These are phyloP conservation scores for Chrysomallon squamiferum DNA, from an alignment of 1,140 invertebrate genomes.

Conservation along the genomic window DNA sequence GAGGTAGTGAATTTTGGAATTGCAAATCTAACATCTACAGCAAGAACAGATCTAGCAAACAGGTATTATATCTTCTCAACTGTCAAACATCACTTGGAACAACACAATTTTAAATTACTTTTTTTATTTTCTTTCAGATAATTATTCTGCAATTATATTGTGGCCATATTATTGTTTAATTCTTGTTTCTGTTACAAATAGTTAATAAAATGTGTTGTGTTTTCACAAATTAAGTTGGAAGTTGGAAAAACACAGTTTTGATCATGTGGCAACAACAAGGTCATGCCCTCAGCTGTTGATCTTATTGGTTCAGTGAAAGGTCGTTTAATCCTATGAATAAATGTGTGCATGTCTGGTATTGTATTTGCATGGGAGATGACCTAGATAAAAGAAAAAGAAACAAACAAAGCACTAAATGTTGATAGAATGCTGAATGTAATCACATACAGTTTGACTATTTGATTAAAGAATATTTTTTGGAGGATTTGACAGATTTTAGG, in stretches of 20 bases:
- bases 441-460: too few species aligned
- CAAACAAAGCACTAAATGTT: too few species aligned
- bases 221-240: background rate
- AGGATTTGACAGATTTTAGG: too few species aligned
- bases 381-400: too few species aligned
- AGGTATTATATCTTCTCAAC: slow-evolving; percentile 60
- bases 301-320: too few species aligned
- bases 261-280: too few species aligned
- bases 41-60: slow-evolving; percentile 73
- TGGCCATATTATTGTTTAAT: background rate
- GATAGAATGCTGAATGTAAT: too few species aligned
- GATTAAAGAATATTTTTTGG: too few species aligned
- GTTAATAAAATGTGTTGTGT: background rate
- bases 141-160: background rate
- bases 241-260: background rate
- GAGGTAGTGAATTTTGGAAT: slow-evolving; percentile 72
- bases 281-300: too few species aligned
- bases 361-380: too few species aligned
- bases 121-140: background rate
- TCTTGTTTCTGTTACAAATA: background rate
- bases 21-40: slow-evolving; percentile 70
- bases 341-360: too few species aligned
- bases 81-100: background rate
- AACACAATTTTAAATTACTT: background rate
- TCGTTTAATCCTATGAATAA: too few species aligned